Evolutionary conservation across 2,113 vertebrate species (phyloP), one percentile per base, ranked within the genome.

Genomic region (Takifugu flavidus): DNA sequence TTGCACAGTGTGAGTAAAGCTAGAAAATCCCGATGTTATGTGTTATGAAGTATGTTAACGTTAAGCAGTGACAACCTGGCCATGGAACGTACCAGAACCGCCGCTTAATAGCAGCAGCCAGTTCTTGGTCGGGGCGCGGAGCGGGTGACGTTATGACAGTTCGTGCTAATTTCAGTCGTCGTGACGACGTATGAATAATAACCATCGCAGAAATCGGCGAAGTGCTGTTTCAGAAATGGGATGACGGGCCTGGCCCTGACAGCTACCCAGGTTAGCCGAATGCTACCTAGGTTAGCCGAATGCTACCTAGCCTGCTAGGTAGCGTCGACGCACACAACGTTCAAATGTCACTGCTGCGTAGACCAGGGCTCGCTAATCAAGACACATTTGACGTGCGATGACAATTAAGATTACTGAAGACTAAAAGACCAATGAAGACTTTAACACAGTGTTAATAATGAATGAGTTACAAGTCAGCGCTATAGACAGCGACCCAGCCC

Each of bases 241-340:
- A 42, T 49, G 42, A 42, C 2, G 50, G 83, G 80, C 80, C 83
- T 80, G 75, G 25, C 53, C 8, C 75, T 79, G 79, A 85, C 80
- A 82, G 79, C 74, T 67, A 20, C 20, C 20, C 20, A 20, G 20
- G 20, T 20, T 20, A 78, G 66, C 59, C 53, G 11, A 42, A 34
- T 12, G 62, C 62, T 72, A 64, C 53, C 65, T 25, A 63, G 56
- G 54, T 62, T 78, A 82, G 79, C 80, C 45, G 13, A 58, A 46
- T 29, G 73, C 73, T 65, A 59, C 3, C 26, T 28, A 53, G 67
- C 61, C 60, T 55, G 62, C 67, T 53, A 2, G 52, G 44, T 70
- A 76, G 73, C 77, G 6, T 65, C 44, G 53, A 65, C 74, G 63
- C 67, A 70, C 76, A 63, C 64, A 56, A 53, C 46, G 51, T 56